Evolutionary conservation across 1,140 invertebrate genomes (phyloP), one percentile per base, ranked within the genome.

Genomic region (Cyrtorhinus lividipennis): DNA sequence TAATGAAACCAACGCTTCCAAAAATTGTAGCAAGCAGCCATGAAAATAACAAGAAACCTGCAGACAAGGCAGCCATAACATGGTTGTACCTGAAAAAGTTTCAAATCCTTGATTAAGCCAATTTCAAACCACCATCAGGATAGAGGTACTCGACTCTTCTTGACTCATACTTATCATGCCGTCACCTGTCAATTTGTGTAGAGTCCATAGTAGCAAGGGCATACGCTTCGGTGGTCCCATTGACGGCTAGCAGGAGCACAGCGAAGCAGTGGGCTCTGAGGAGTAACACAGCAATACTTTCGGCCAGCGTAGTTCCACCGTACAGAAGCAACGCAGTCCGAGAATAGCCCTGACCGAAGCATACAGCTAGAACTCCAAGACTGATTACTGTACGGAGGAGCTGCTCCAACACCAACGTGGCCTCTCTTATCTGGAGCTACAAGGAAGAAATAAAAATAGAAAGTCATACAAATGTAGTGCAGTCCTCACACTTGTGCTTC

Each of bases 171-270:
- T n/a, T n/a, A n/a, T n/a, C n/a, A n/a, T n/a, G n/a, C n/a, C n/a
- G 62, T 67, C 67, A 79, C 77, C 78, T 84, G 68, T 95, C 87
- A 56, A 98, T 80, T 69, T 95, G 85, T 26, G 78, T 71, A 72
- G 88, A 87, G 66, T 86, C 88, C 83, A 97, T 97, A n/a, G 90
- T 89, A 38, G 95, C 93, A 79, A 95, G 92, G 60, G 90, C 87
- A 73, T 95, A 99, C 69, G 90, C 91, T 75, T 99, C 95, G 48
- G 92, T 95, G 13, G 95, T 87, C 13, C 95, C 95, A 78, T 98
- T 99, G 23, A 98, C 75, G 13, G 92, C 93, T 53, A 98, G 75
- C 38, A 98, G 74, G 22, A 94, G 77, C 24, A 98, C 85, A 66
- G 94, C 93, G 48, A 95, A 74, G 71, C 90, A 95, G 71, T 98